Evolutionary conservation across 2,113 vertebrate genomes (phyloP).

Genomic region (Pelecanoides urinatrix): DNA sequence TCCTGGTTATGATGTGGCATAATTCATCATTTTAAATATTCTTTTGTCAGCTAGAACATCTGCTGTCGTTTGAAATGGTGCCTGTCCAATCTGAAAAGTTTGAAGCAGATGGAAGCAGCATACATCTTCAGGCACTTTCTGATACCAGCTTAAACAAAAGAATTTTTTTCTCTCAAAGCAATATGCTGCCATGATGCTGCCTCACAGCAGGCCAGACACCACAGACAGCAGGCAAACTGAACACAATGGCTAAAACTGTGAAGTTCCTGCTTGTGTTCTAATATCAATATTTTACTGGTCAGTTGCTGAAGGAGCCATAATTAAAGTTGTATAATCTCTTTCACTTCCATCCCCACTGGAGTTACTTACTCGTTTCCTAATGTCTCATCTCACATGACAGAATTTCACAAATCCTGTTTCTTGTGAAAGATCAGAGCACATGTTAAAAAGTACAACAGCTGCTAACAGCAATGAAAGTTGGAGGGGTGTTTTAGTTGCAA

Average conservation of each 20-base stretch:
- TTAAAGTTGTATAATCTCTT: not conserved
- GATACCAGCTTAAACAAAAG: not conserved
- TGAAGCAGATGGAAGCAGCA: constrained; percentile 35
- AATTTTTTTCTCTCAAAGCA: not conserved
- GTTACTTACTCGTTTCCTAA: not conserved
- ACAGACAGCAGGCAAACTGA: not conserved
- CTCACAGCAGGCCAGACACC: not conserved
- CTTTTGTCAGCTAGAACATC: constrained; percentile 10
- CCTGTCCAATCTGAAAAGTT: constrained; percentile 8
- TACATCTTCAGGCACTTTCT: not conserved
- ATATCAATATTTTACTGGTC: not conserved
- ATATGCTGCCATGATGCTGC: not conserved
- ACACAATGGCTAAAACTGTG: not conserved
- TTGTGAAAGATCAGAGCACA: not conserved
- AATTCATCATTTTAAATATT: constrained; percentile 22
- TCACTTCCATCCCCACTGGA: not conserved
- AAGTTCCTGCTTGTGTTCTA: not conserved
- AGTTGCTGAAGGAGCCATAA: not conserved
- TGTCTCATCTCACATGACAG: not conserved
- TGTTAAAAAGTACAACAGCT: not conserved
- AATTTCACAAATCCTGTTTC: not conserved
- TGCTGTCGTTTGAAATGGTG: constrained; percentile 39
- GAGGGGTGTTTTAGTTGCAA: not conserved
- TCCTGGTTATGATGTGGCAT: constrained; percentile 15
- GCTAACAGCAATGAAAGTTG: not conserved